These are phyloP conservation scores for Tenthredo mesomela DNA, from an alignment of 2,888 invertebrate species.

Conservation along the genomic window DNA sequence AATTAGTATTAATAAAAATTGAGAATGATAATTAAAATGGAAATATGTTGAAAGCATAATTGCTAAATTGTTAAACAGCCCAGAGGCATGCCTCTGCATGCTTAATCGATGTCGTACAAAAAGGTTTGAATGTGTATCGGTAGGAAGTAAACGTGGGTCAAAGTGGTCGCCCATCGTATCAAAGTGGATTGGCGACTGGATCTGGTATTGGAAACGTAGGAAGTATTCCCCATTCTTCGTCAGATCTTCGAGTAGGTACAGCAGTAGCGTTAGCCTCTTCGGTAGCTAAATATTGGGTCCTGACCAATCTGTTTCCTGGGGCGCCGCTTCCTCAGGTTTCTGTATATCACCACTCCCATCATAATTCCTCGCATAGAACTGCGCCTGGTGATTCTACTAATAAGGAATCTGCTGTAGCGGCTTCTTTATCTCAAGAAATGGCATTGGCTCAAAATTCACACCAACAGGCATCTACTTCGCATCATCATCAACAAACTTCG, in stretches of 20 bases:
- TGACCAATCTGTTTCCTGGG: constrained; percentile 89
- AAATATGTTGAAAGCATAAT: constrained; percentile 66
- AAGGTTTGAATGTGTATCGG: constrained; percentile 75
- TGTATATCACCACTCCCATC: constrained; percentile 81
- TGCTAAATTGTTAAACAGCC: constrained; percentile 66
- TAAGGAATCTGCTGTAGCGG: constrained; percentile 62
- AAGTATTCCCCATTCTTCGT: constrained; percentile 72
- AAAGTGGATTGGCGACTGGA: constrained; percentile 73
- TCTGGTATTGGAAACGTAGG: constrained; percentile 75
- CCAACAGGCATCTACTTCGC: constrained; percentile 69
- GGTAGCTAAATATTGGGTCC: constrained; percentile 91
- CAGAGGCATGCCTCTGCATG: constrained; percentile 74
- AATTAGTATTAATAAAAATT: no score
- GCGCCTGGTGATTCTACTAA: constrained; percentile 66
- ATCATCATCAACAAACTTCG: constrained; percentile 71
- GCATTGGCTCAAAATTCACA: constrained; percentile 71
- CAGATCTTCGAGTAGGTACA: constrained; percentile 77
- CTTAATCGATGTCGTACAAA: constrained; percentile 74
- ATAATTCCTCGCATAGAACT: constrained; percentile 81
- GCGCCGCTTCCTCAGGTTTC: constrained; percentile 86
- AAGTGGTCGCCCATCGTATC: constrained; percentile 75
- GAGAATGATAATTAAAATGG: not conserved
- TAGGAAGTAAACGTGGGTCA: constrained; percentile 77
- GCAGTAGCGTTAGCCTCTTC: constrained; percentile 85
- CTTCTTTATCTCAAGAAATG: constrained; percentile 74